Percentiles rank a stretch among this genome's conserved stretches.
These are phyloP conservation scores for Silvanus unidentatus DNA, from an alignment of 2,888 invertebrate species.

Conservation along the genomic window DNA sequence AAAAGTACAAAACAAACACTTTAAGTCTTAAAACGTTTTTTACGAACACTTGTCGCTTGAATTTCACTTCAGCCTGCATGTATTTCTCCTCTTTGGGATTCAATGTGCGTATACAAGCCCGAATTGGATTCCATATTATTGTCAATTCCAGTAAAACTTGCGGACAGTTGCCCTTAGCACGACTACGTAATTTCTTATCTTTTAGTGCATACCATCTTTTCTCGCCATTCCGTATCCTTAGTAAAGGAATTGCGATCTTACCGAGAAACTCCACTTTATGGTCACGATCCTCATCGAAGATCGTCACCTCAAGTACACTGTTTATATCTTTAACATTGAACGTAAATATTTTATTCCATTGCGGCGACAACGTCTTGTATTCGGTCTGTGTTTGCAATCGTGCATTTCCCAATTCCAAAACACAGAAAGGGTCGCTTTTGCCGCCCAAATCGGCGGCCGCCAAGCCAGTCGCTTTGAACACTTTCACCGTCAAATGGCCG, in stretches of 20 bases:
- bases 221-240: slow-evolving; percentile 77
- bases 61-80: slow-evolving; percentile 90
- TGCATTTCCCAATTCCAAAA: slow-evolving; percentile 89
- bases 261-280: slow-evolving; percentile 98
- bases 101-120: slow-evolving; percentile 87
- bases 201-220: slow-evolving; percentile 95
- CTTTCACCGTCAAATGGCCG: slow-evolving; percentile 92
- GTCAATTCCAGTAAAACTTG: slow-evolving; percentile 89
- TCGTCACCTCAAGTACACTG: slow-evolving; percentile 87
- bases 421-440: slow-evolving; percentile 98
- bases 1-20: slow-evolving; percentile 79
- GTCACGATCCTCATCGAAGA: slow-evolving; percentile 96
- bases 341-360: slow-evolving; percentile 98
- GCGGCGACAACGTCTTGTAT: slow-evolving; percentile 93
- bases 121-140: slow-evolving; percentile 86
- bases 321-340: slow-evolving; percentile 97
- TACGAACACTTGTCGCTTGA: slow-evolving; percentile 91
- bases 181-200: slow-evolving; percentile 83
- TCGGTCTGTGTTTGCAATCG: slow-evolving; percentile 97
- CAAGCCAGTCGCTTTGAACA: slow-evolving; percentile 77
- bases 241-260: slow-evolving; percentile 49
- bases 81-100: slow-evolving; percentile 95
- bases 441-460: slow-evolving; percentile 94
- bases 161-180: slow-evolving; percentile 88
- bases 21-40: slow-evolving; percentile 89